Percentiles rank a stretch among this genome's conserved stretches.
phyloP scores from a whole-genome alignment of 2,113 vertebrate genomes.

The Gopherus evgoodei region DNA sequence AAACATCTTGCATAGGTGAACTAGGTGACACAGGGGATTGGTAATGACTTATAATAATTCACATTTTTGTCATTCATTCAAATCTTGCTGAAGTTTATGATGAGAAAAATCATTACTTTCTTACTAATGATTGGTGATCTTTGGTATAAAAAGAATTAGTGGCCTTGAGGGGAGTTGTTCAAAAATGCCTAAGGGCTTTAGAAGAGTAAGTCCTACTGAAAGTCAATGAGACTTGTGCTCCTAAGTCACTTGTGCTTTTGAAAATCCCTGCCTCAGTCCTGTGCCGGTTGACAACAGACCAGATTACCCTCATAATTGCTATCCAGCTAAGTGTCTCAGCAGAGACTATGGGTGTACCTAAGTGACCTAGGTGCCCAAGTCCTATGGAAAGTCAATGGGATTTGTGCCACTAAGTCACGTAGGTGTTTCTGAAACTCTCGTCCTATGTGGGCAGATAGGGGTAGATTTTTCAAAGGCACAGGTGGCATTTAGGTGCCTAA shows the following conservation, averaged over 20 bases:
- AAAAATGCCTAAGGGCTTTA: not conserved
- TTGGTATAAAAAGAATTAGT: not conserved
- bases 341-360: not conserved
- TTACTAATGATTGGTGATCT: not conserved
- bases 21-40: not conserved
- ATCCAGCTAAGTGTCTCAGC: not conserved
- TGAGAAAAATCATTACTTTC: not conserved
- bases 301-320: not conserved
- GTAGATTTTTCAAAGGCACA: not conserved
- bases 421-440: accelerated
- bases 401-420: not conserved
- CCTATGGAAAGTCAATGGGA: not conserved
- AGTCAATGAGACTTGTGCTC: not conserved
- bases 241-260: not conserved
- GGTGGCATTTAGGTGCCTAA: accelerated
- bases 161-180: not conserved
- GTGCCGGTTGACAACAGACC: not conserved
- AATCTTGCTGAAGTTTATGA: accelerated
- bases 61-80: not conserved
- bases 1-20: not conserved
- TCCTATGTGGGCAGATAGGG: not conserved
- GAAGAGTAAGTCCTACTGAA: not conserved
- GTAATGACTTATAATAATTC: accelerated
- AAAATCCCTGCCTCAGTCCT: not conserved
- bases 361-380: not conserved